These are phyloP conservation scores for Mungos mungo DNA, from an alignment of 2,113 vertebrate genomes.

Conservation along the genomic window DNA sequence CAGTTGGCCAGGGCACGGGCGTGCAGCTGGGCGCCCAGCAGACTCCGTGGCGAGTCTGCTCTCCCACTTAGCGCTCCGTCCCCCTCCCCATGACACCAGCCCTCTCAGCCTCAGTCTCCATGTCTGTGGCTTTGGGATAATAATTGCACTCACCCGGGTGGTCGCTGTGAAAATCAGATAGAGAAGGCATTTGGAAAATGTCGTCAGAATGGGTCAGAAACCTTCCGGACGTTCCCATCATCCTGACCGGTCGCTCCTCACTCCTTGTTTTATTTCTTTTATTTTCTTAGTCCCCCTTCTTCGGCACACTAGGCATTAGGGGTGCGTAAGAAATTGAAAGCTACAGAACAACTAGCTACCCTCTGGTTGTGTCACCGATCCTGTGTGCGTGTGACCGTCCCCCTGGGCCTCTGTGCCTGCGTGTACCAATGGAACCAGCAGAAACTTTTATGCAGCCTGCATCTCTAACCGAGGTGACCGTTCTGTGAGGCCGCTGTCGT, in stretches of 20 bases:
- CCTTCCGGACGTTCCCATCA: not conserved
- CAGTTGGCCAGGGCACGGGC: not conserved
- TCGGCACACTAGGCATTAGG: not conserved
- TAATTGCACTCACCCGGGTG: not conserved
- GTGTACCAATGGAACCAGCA: accelerated
- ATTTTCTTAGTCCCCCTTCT: not conserved
- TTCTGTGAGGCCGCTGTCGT: accelerated
- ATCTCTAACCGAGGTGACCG: accelerated
- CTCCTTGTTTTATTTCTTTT: not conserved
- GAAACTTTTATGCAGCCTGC: accelerated
- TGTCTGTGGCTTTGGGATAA: not conserved
- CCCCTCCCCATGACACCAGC: accelerated
- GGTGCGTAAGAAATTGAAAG: not conserved
- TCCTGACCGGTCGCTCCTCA: not conserved
- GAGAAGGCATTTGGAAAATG: not conserved
- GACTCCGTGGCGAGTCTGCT: not conserved
- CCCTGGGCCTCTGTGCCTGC: accelerated
- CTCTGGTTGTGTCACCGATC: not conserved
- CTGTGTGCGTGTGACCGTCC: accelerated
- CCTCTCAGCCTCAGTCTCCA: not conserved
- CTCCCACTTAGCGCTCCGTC: accelerated
- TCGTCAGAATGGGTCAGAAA: not conserved
- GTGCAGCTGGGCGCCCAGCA: accelerated
- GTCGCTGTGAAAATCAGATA: not conserved
- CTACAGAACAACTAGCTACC: accelerated